Evolutionary conservation across 2,797 vertebrate genomes (phyloP), one percentile per base, ranked within the genome.

Genomic region (Craterocephalus amniculus): DNA sequence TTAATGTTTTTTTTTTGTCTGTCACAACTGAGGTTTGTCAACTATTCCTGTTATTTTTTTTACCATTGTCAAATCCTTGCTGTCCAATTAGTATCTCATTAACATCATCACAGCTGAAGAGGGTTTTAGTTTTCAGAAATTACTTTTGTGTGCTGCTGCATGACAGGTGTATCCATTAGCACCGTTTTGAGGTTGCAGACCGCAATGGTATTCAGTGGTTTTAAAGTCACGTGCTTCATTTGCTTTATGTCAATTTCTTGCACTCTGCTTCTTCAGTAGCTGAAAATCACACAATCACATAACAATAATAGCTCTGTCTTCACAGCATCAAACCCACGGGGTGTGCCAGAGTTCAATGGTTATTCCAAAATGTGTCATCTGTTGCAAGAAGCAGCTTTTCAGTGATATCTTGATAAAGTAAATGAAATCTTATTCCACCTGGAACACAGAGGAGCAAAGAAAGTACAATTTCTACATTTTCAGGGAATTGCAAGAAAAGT

Each of bases 401-500:
- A 10, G 5, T 4, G 11, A 27, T 52, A 52, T 52, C 24, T 52
- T 52, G n/a, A 52, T 14, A 24, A 52, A 6, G 24, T 52, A 13
- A 52, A 52, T 26, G 49, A 27, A 52, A 52, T 13, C 24, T 2
- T 43, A 26, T 27, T 52, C 24, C 49, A 13, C 18, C 24, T 26
- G 24, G 49, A 52, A 12, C 3, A 26, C 9, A 24, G 4, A 52
- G 24, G 4, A 26, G 16, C 22, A 52, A 13, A 12, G 24, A 13
- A 52, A 52, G 10, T 26, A 4, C n/a, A n/a, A n/a, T 51, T 11
- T 51, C 48, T 24, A 2, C 11, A 26, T 26, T 52, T 13, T 52
- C 4, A 26, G 49, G 29, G 4, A 49, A 66, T 36, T 57, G 58
- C 16, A 38, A 73, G 54, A 56, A 34, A 58, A 32, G 27, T 78